Conservation (phyloP, 1,140 invertebrate species). For the Diuraphis noxia region DNA sequence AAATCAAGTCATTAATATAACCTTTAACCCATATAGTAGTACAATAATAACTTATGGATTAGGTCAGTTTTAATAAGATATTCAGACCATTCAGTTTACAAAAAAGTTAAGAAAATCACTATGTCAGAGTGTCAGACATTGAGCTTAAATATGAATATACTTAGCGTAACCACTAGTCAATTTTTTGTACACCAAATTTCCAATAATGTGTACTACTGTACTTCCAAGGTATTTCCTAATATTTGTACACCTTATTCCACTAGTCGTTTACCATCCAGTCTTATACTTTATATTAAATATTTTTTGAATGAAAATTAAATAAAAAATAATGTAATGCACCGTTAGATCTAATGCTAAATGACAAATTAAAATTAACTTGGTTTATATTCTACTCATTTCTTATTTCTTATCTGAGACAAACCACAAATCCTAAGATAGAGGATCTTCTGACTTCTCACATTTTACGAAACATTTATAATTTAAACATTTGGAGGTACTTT, state of each 20-base stretch:
- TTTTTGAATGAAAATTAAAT: neutral
- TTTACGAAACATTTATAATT: neutral
- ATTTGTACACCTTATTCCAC: too few relatives aligned
- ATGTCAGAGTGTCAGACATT: neutral
- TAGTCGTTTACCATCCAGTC: too few relatives aligned
- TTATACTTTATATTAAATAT: neutral
- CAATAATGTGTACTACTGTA: too few relatives aligned
- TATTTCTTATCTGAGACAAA: neutral
- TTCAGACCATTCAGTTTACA: neutral
- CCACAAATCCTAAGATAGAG: neutral
- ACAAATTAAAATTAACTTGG: neutral
- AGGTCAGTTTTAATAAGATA: conserved; percentile 8
- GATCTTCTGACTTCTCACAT: neutral
- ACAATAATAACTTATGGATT: neutral
- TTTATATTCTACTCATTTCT: neutral
- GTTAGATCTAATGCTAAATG: neutral
- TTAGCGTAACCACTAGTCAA: too few relatives aligned
- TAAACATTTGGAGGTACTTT: too few relatives aligned
- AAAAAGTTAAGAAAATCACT: neutral
- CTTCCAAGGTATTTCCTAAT: too few relatives aligned
- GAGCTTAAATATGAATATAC: neutral
- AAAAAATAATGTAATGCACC: neutral
- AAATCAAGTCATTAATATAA: neutral
- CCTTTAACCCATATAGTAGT: neutral
- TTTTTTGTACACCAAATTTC: too few relatives aligned